Evolutionary conservation across 2,888 invertebrate genomes (phyloP).

Genomic region (Beris morrisii): DNA sequence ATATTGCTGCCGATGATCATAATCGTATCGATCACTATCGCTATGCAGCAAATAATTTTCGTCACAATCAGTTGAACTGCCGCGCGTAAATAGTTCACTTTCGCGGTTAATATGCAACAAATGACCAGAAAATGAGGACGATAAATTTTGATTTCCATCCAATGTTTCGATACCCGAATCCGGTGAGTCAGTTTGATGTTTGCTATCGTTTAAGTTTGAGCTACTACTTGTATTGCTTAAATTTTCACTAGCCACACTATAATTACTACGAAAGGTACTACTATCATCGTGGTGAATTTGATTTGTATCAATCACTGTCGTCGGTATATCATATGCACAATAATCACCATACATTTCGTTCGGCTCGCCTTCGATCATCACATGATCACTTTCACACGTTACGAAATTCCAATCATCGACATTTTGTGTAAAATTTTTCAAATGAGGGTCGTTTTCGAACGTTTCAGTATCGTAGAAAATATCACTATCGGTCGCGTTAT

Average conservation of each 20-base stretch:
- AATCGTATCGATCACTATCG: slow-evolving; percentile 35
- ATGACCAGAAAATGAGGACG: background rate
- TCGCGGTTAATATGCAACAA: slow-evolving; percentile 31
- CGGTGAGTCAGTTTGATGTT: slow-evolving; percentile 41
- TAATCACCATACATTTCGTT: background rate
- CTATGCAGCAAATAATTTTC: slow-evolving; percentile 45
- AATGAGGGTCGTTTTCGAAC: slow-evolving; percentile 32
- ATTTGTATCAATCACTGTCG: slow-evolving; percentile 19
- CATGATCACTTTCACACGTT: slow-evolving; percentile 19
- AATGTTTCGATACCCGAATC: slow-evolving; percentile 48
- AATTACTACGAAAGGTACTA: background rate
- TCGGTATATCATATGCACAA: slow-evolving; percentile 11
- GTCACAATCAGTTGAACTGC: slow-evolving; percentile 53
- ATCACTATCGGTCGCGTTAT: slow-evolving; percentile 41
- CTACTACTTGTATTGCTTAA: slow-evolving; percentile 35
- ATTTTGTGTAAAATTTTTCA: slow-evolving; percentile 24
- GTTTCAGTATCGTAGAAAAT: slow-evolving; percentile 47
- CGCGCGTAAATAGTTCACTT: slow-evolving; percentile 34
- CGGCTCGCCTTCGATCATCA: slow-evolving; percentile 21
- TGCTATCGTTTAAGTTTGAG: slow-evolving; percentile 8
- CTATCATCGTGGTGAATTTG: background rate
- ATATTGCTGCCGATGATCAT: background rate
- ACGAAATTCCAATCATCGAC: background rate
- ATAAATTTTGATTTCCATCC: slow-evolving; percentile 35
- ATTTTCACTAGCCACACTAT: slow-evolving; percentile 15